Evolutionary conservation across 2,888 invertebrate species (phyloP).

Genomic region (Parnassius glacialis): DNA sequence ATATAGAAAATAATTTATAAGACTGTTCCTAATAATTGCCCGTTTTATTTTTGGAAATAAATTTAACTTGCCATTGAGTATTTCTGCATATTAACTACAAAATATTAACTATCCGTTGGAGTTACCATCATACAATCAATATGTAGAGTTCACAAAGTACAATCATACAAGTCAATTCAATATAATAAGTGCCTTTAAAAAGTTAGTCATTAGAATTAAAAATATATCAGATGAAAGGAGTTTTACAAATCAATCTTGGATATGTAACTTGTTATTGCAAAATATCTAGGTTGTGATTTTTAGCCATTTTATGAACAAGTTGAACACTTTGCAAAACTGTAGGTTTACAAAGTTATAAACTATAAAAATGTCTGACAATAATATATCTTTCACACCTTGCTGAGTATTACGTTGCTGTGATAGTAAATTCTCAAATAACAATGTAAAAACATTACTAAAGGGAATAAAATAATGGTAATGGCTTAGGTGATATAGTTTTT

Average conservation of each 20-base stretch:
- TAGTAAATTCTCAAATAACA: constrained; percentile 33
- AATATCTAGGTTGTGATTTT: constrained; percentile 66
- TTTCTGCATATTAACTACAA: constrained; percentile 54
- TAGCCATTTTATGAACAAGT: constrained; percentile 18
- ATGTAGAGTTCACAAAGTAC: constrained; percentile 74
- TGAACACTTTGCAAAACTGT: constrained; percentile 10
- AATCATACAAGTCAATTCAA: constrained; percentile 74
- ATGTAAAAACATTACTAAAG: constrained; percentile 8
- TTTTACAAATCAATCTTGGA: constrained; percentile 44
- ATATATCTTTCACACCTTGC: constrained; percentile 21
- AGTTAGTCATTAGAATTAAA: constrained; percentile 78
- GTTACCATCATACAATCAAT: constrained; percentile 80
- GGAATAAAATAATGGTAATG: constrained; percentile 9
- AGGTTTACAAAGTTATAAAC: constrained; percentile 15
- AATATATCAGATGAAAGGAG: constrained; percentile 51
- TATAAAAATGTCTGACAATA: constrained; percentile 7
- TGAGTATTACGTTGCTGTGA: constrained; percentile 42
- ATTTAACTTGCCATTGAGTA: constrained; percentile 39
- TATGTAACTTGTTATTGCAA: constrained; percentile 47
- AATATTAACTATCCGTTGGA: constrained; percentile 64
- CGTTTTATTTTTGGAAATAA: too few relatives aligned
- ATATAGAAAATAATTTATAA: not conserved
- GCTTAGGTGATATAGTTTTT: constrained; percentile 25
- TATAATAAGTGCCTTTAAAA: constrained; percentile 77
- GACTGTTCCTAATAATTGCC: constrained; percentile 13